Percentiles rank a stretch among this genome's conserved stretches.
These are phyloP conservation scores for Parascotia fuliginaria DNA, from an alignment of 2,888 invertebrate genomes.

Conservation along the genomic window DNA sequence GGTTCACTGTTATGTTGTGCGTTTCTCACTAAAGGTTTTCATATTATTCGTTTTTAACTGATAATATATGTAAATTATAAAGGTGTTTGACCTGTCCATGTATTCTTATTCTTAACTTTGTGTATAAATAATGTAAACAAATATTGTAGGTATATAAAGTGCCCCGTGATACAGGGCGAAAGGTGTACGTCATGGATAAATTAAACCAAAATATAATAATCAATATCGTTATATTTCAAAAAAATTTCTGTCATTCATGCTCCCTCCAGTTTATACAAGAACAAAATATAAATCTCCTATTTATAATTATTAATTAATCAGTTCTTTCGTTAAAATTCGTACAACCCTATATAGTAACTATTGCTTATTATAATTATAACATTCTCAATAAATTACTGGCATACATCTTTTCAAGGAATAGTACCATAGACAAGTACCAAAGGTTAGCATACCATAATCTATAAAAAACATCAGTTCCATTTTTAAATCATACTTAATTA, in stretches of 20 bases:
- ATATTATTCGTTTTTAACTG: too few species aligned
- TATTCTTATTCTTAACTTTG: too few species aligned
- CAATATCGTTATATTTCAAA: conserved; percentile 38
- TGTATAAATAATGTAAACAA: too few species aligned
- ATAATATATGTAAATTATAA: too few species aligned
- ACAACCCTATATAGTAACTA: conserved; percentile 37
- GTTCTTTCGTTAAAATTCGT: conserved; percentile 58
- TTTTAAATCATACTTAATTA: conserved; percentile 1
- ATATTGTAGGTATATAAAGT: too few species aligned
- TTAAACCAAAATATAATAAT: conserved; percentile 36
- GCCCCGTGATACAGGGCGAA: too few species aligned
- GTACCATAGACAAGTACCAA: conserved; percentile 1
- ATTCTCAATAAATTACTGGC: conserved; percentile 57
- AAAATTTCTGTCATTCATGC: conserved; percentile 42
- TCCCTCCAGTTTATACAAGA: conserved; percentile 41
- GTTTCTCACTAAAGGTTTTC: too few species aligned
- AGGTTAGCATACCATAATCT: conserved; percentile 1
- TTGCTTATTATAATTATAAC: conserved; percentile 30
- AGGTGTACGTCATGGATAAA: too few species aligned
- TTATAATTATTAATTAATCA: conserved; percentile 53
- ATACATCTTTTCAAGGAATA: conserved; percentile 40
- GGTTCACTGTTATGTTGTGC: too few species aligned
- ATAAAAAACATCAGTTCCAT: conserved; percentile 11
- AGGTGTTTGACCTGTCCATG: too few species aligned
- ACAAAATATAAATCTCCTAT: conserved; percentile 44